Conservation (phyloP, 2,113 vertebrate species). For the Plecotus auritus region DNA sequence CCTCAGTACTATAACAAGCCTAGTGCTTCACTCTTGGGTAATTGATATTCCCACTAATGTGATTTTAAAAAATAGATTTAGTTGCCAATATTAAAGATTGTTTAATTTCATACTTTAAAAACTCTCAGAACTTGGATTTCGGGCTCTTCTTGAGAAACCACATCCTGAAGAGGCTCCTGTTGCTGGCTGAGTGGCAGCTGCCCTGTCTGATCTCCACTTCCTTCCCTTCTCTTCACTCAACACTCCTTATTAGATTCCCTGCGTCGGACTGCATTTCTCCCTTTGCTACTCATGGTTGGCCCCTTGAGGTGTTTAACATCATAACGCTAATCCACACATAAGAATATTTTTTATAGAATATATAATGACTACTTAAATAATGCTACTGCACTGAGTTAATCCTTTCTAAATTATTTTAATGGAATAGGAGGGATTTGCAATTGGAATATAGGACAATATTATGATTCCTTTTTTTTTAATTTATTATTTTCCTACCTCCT, state of each 20-base stretch:
- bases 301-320: not conserved
- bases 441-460: not conserved
- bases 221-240: not conserved
- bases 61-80: not conserved
- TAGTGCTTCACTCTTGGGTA: not conserved
- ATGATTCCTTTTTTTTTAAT: not conserved
- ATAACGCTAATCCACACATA: not conserved
- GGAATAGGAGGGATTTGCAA: not conserved
- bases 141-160: not conserved
- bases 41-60: not conserved
- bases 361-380: not conserved
- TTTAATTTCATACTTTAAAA: not conserved
- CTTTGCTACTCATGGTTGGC: not conserved
- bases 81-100: not conserved
- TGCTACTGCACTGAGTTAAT: not conserved
- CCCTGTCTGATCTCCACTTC: not conserved
- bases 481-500: not conserved
- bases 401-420: not conserved
- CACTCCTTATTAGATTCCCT: not conserved
- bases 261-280: not conserved
- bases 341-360: not conserved
- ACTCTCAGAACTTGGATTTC: not conserved
- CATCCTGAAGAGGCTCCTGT: not conserved
- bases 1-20: not conserved
- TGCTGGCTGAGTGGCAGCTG: accelerated